phyloP scores from a whole-genome alignment of 2,797 vertebrate species.

The Spinibarbus caldwelli region DNA sequence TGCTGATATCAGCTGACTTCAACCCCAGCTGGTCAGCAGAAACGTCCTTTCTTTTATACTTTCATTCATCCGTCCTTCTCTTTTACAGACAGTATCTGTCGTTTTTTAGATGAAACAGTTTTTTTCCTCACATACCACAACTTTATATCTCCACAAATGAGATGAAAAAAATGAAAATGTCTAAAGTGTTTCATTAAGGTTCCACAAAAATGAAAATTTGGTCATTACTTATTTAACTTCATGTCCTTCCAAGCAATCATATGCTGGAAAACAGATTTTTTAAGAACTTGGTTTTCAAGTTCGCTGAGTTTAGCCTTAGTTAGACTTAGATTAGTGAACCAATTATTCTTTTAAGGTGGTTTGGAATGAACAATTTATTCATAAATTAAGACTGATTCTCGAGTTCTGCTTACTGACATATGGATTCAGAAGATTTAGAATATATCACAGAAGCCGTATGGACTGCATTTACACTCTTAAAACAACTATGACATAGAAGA shows the following conservation, averaged over 20 bases:
- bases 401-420: neutral
- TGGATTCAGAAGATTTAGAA: neutral
- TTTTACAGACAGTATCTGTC: neutral
- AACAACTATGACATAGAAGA: neutral
- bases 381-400: neutral
- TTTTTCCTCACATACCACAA: neutral
- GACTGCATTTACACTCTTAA: neutral
- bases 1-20: conserved; percentile 69
- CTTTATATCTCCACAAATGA: conserved; percentile 1
- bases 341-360: neutral
- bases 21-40: conserved; percentile 63
- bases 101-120: neutral
- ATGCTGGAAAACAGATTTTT: neutral
- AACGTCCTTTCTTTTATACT: conserved; percentile 40
- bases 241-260: neutral
- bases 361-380: neutral
- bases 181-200: neutral
- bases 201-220: neutral
- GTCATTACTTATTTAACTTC: neutral
- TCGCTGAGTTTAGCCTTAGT: neutral
- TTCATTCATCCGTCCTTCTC: neutral
- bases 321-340: neutral
- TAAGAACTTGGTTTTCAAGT: neutral
- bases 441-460: neutral
- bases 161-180: neutral